Evolutionary conservation across 1,140 invertebrate genomes (phyloP).

Genomic region (Scylla paramamosain): DNA sequence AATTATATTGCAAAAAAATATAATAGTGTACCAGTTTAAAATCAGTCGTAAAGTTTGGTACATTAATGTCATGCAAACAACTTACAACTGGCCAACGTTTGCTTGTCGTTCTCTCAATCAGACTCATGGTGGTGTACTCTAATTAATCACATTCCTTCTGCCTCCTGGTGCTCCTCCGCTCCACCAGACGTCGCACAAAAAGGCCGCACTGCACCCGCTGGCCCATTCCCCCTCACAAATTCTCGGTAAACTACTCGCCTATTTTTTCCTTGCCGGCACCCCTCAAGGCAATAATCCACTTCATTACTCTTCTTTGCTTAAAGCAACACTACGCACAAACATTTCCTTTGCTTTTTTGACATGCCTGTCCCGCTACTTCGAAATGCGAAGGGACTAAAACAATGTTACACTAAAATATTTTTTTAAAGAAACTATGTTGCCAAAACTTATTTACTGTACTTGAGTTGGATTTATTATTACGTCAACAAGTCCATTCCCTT

Average conservation of each 20-base stretch:
- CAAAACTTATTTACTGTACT: too few species aligned
- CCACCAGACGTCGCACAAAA: neutral
- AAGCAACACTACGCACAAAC: too few species aligned
- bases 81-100: neutral
- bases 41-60: neutral
- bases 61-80: conserved; percentile 3
- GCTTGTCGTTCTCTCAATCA: neutral
- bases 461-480: too few species aligned
- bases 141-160: neutral
- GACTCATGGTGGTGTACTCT: neutral
- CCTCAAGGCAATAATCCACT: neutral
- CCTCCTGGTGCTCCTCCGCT: neutral
- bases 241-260: neutral
- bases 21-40: neutral
- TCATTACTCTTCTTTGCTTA: too few species aligned
- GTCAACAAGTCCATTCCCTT: too few species aligned
- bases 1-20: too few species aligned
- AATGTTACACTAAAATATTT: too few species aligned
- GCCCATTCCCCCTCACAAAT: neutral
- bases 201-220: neutral
- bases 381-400: too few species aligned
- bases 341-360: too few species aligned
- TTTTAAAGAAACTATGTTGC: too few species aligned
- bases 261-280: neutral
- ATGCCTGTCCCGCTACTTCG: too few species aligned